Evolutionary conservation across 2,113 vertebrate genomes (phyloP), one percentile per base, ranked within the genome.

Genomic region (Tor tambroides): DNA sequence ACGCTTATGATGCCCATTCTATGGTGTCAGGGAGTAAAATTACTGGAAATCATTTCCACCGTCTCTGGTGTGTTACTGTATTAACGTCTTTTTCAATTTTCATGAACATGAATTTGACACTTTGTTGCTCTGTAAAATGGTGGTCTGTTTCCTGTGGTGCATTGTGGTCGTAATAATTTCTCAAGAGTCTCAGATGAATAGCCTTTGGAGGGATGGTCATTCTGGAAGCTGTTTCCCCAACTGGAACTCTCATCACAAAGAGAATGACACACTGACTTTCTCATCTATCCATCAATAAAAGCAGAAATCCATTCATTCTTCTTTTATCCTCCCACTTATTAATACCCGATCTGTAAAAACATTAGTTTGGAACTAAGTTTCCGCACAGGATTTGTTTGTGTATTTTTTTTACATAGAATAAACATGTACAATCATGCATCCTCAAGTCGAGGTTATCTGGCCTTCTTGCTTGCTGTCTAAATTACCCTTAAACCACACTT

Each of bases 261-360:
- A 89, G 80, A 80, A 65, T 11, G 67, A 23, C 88, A 78, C 63
- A 7, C 38, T 90, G 71, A 92, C 87, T 88, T 87, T 89, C 82
- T 89, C 92, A 87, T 93, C 90, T 90, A 41, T 49, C 72, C 78
- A 85, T 76, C 67, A 89, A 87, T 88, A 90, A 89, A 76, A 91
- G 78, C 2, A 41, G 41, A 41, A 41, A 41, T 41, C 41, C 7
- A 41, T 41, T 2, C 41, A 9, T 41, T 41, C 41, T 10, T 43
- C 41, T 8, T 75, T 63, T 54, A 54, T 67, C 75, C 67, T 32
- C 82, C 54, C 19, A 49, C 21, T 59, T n/a, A n/a, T n/a, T n/a
- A n/a, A n/a, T n/a, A n/a, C n/a, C n/a, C n/a, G n/a, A n/a, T n/a
- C n/a, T n/a, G n/a, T n/a, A n/a, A n/a, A n/a, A n/a, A n/a, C n/a